Percentiles rank a stretch among this genome's conserved stretches.
Conservation (phyloP, 2,113 vertebrate species). For the Emydocephalus ijimae region DNA sequence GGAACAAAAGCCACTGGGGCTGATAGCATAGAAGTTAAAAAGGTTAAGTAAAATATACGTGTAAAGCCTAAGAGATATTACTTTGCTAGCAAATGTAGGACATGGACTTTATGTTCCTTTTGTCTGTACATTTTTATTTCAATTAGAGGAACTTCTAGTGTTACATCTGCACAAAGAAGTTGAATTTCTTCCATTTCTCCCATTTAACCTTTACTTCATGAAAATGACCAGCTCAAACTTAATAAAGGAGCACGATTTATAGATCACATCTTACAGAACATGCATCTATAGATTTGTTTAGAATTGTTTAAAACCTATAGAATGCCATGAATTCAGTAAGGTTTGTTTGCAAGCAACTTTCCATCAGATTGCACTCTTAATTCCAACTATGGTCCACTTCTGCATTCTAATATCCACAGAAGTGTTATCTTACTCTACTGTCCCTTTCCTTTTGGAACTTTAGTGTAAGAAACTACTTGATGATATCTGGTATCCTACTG, state of each 20-base stretch:
- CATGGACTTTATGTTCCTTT: background rate
- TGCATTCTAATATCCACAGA: background rate
- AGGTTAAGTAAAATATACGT: background rate
- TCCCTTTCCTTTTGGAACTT: background rate
- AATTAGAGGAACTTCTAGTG: background rate
- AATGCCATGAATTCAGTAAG: background rate
- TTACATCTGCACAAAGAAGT: background rate
- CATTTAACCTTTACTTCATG: background rate
- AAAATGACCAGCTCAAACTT: background rate
- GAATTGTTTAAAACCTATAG: too few relatives aligned
- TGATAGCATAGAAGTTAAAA: background rate
- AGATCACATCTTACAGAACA: background rate
- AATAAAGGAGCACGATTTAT: background rate
- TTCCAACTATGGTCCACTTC: background rate
- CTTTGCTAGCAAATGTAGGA: background rate
- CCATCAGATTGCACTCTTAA: background rate
- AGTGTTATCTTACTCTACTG: background rate
- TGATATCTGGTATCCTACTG: background rate
- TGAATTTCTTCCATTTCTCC: background rate
- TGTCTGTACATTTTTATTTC: background rate
- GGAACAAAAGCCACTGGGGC: background rate
- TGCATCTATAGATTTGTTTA: background rate
- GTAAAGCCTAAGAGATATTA: background rate
- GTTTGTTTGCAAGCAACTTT: background rate
- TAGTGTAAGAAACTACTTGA: background rate